Percentiles rank a stretch among this genome's conserved stretches.
phyloP scores from a whole-genome alignment of 2,113 vertebrate species.

The Thomomys bottae region DNA sequence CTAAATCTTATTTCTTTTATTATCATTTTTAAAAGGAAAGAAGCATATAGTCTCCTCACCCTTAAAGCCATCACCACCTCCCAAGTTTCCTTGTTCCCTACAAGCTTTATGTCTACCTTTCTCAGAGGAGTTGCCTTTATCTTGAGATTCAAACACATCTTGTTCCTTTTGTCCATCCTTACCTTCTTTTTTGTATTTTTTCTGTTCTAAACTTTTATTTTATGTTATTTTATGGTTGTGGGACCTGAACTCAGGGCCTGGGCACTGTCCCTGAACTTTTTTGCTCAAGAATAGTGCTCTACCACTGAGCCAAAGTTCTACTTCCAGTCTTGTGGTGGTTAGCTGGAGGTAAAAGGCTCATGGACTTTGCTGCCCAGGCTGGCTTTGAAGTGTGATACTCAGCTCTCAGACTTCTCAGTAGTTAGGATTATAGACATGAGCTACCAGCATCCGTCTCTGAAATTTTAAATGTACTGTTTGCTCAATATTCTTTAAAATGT shows the following conservation, averaged over 20 bases:
- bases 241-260: no score
- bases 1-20: not conserved
- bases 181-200: not conserved
- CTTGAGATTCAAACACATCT: not conserved
- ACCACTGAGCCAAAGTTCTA: no score
- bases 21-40: not conserved
- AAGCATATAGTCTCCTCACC: not conserved
- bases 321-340: no score
- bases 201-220: not conserved
- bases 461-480: not conserved
- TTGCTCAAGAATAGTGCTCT: no score
- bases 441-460: not conserved
- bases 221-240: no score
- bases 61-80: not conserved
- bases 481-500: not conserved
- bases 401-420: no score
- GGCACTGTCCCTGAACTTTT: no score
- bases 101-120: not conserved
- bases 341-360: no score
- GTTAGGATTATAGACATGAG: no score
- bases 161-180: not conserved
- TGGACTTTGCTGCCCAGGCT: no score
- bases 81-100: not conserved
- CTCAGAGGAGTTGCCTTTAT: not conserved
- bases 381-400: no score